Evolutionary conservation across 2,797 vertebrate genomes (phyloP).

Genomic region (Poeciliopsis gracilis): DNA sequence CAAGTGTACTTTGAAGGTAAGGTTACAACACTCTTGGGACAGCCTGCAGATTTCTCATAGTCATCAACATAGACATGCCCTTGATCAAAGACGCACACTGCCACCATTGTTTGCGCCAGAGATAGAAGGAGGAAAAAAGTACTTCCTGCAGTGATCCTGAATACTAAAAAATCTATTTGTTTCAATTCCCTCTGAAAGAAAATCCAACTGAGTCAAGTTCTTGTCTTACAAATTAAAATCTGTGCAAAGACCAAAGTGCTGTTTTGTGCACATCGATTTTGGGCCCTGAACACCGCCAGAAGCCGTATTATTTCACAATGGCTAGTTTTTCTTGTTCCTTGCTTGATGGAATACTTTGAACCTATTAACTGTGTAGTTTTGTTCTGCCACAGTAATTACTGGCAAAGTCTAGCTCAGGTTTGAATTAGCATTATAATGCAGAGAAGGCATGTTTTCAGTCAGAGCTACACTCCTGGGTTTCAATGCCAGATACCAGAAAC

Average conservation of each 20-base stretch:
- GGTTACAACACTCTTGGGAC: conserved; percentile 66
- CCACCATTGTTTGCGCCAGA: conserved; percentile 59
- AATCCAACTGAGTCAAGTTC: conserved; percentile 56
- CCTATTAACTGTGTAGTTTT: conserved; percentile 52
- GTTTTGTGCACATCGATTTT: conserved; percentile 66
- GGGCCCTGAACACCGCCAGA: conserved; percentile 46
- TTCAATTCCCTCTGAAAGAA: conserved; percentile 63
- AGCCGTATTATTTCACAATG: conserved; percentile 62
- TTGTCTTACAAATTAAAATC: conserved; percentile 72
- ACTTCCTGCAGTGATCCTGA: conserved; percentile 43
- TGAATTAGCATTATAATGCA: conserved; percentile 64
- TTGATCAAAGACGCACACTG: conserved; percentile 70
- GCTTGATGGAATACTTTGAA: conserved; percentile 58
- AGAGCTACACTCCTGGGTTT: conserved; percentile 33
- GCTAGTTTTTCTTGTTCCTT: conserved; percentile 38
- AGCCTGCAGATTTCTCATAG: conserved; percentile 62
- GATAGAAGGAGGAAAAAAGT: conserved; percentile 4
- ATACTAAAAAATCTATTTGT: conserved; percentile 51
- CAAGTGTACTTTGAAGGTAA: conserved; percentile 63
- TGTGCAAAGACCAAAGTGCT: conserved; percentile 67
- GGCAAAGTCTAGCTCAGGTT: conserved; percentile 40
- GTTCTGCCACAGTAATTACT: conserved; percentile 52
- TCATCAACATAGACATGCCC: conserved; percentile 67
- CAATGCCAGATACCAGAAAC: conserved; percentile 42
- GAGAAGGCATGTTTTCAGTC: conserved; percentile 36